Conservation (phyloP, 1,140 invertebrate species). For the Bombus superbus region DNA sequence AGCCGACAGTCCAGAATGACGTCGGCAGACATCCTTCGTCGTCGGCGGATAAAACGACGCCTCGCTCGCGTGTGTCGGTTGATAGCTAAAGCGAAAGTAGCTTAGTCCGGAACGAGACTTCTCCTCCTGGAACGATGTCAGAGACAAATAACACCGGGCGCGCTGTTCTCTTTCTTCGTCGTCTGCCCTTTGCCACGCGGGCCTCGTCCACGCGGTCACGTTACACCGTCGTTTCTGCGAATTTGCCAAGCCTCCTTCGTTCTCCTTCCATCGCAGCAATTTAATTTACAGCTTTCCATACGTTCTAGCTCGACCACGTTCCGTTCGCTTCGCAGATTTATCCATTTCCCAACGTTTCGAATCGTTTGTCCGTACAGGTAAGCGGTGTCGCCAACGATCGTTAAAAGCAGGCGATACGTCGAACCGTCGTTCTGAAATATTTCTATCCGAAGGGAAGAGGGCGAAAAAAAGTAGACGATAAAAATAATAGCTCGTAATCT, state of each 20-base stretch:
- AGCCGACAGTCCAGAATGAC: slow-evolving; percentile 6
- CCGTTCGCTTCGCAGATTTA: background rate
- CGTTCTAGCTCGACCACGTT: background rate
- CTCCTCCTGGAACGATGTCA: slow-evolving; percentile 51
- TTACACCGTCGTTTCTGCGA: slow-evolving; percentile 40
- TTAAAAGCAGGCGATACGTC: too few relatives aligned
- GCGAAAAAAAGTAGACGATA: too few relatives aligned
- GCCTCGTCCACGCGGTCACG: background rate
- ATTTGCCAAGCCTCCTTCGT: background rate
- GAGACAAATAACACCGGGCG: slow-evolving; percentile 60
- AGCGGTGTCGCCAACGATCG: background rate
- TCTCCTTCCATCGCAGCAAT: too few relatives aligned
- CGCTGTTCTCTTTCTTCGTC: slow-evolving; percentile 27
- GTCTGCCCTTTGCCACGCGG: slow-evolving; percentile 12
- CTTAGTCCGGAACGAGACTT: slow-evolving; percentile 61
- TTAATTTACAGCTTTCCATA: background rate
- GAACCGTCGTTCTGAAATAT: background rate
- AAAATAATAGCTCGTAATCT: background rate
- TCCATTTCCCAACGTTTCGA: background rate
- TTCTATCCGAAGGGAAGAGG: background rate
- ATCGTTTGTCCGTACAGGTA: background rate
- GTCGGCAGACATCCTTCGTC: slow-evolving; percentile 22
- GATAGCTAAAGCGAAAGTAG: slow-evolving; percentile 42
- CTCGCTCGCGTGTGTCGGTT: slow-evolving; percentile 13
- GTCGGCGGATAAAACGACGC: slow-evolving; percentile 44